Base-by-base conservation (phyloP, 2,797 vertebrate species). In the Erpetoichthys calabaricus region DNA sequence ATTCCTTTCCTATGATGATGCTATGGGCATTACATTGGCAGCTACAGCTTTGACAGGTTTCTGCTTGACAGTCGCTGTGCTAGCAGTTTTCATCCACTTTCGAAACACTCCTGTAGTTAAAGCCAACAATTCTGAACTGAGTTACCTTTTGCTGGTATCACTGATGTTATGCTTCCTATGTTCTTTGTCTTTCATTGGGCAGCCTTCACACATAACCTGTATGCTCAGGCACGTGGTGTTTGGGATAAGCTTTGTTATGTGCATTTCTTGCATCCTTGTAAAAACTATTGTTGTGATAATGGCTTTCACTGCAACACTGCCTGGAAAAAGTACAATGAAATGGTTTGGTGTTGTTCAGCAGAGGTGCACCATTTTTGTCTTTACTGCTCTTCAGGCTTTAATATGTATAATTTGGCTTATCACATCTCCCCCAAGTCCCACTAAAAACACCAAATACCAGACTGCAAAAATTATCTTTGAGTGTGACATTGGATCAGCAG, bases 71-170 rank as follows among this genome's bases (percentile, higher is more conserved):
- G 56, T 73, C 45, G 63, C 63, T 4, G 64, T 80, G 25, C 56
- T 79, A 4, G 62, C 47, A 9, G 64, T 80, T 55, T 80, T 82
- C 60, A 55, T 70, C 6, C 53, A 4, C 44, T 61, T 70, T 57
- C 79, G 69, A 65, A 68, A 75, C 43, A 81, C 80, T 8, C 78
- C 79, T 9, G 59, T 85, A 9, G 74, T 85, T 45, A 71, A 78
- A 44, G 83, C 73, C 42, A 86, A 84, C 67, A 85, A 86, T 65
- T 82, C 79, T 65, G 79, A 84, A 54, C 53, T 85, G 50, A 84
- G 81, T 62, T 77, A 83, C 50, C 63, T 79, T 42, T 69, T 84
- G 44, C 63, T 86, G 7, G 47, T 78, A 3, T 82, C 81, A 45
- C 71, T 86, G 53, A 57, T 68, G 5, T 52, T 78, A 4, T 83